phyloP scores from a whole-genome alignment of 2,888 invertebrate genomes.

The Phortica magna region DNA sequence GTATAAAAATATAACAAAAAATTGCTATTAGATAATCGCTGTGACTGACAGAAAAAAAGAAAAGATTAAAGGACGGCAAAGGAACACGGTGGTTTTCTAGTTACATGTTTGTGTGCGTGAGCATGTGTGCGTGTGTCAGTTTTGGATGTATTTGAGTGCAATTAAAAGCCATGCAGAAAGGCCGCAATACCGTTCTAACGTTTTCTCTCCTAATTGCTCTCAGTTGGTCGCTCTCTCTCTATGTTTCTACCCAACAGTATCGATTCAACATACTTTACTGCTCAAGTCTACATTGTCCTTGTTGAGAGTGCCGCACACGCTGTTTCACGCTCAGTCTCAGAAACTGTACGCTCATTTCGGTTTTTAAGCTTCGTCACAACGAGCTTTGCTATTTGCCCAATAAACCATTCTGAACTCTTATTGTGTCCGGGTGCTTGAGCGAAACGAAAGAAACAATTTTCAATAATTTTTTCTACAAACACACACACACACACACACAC shows the following conservation, averaged over 20 bases:
- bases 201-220: not conserved
- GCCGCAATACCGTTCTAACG: not conserved
- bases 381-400: constrained; percentile 10
- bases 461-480: not conserved
- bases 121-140: not conserved
- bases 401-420: constrained; percentile 18
- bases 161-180: not conserved
- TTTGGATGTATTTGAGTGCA: not conserved
- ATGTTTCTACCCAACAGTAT: not conserved
- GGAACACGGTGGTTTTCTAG: not conserved
- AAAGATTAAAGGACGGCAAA: not conserved
- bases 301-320: not conserved
- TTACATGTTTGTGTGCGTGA: not conserved
- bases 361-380: not conserved
- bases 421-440: constrained; percentile 22
- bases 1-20: too few relatives aligned
- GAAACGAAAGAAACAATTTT: constrained; percentile 17
- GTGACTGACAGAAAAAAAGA: not conserved
- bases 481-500: constrained; percentile 16
- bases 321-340: not conserved
- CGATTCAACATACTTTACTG: not conserved
- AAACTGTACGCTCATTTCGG: not conserved
- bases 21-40: not conserved
- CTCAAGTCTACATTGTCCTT: not conserved
- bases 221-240: not conserved